Percentiles rank a stretch among this genome's conserved stretches.
phyloP scores from a whole-genome alignment of 1,140 invertebrate genomes.

The Propsilocerus akamusi region DNA sequence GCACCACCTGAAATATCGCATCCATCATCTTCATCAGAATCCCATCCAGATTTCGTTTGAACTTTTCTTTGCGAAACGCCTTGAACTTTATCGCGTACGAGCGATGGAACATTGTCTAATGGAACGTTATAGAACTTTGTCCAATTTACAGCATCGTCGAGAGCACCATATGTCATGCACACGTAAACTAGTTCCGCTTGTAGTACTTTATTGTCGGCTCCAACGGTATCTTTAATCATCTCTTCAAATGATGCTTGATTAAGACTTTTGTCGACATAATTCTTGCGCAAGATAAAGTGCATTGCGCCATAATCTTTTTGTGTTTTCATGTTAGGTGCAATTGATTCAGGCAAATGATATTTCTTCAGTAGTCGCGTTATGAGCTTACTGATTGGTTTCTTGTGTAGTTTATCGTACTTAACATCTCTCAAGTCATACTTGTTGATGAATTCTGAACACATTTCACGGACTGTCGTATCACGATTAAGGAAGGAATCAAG shows the following conservation, averaged over 20 bases:
- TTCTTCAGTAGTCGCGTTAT: constrained; percentile 35
- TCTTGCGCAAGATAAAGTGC: constrained; percentile 38
- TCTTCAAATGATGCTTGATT: constrained; percentile 41
- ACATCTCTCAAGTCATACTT: constrained; percentile 29
- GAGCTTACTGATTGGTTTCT: constrained; percentile 35
- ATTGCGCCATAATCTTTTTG: constrained; percentile 37
- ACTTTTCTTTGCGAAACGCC: neutral
- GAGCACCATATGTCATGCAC: constrained; percentile 26
- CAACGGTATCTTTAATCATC: constrained; percentile 37
- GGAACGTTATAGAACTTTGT: constrained; percentile 32
- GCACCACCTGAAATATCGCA: constrained; percentile 10
- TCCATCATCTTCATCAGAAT: constrained; percentile 3
- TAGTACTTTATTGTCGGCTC: constrained; percentile 25
- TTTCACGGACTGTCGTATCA: constrained; percentile 19
- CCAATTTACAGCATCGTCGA: constrained; percentile 36
- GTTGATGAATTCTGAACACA: constrained; percentile 25
- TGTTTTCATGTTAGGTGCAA: constrained; percentile 37
- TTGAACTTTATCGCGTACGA: constrained; percentile 12
- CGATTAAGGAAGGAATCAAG: constrained; percentile 37
- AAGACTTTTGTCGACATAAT: constrained; percentile 34
- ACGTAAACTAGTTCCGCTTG: constrained; percentile 31
- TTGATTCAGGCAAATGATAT: constrained; percentile 32
- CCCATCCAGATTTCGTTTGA: neutral
- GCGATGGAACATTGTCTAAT: constrained; percentile 29
- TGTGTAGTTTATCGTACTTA: constrained; percentile 29